Percentiles rank a stretch among this genome's conserved stretches.
Conservation (phyloP, 2,888 invertebrate species). For the Cryptosula pallasiana region DNA sequence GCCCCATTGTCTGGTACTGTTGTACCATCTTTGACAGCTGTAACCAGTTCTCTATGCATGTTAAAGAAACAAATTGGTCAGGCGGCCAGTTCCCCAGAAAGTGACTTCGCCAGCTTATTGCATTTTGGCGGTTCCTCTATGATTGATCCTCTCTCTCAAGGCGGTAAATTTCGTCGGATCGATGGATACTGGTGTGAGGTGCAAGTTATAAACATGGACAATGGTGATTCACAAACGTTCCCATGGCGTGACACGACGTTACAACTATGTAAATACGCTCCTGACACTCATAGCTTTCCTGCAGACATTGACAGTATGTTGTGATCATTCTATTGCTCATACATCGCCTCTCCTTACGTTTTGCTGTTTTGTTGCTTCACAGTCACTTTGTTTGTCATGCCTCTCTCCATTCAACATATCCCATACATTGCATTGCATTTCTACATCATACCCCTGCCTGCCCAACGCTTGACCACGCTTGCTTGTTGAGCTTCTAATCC, state of each 20-base stretch:
- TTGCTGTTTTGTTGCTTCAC: neutral
- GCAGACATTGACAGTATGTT: neutral
- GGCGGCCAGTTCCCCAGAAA: neutral
- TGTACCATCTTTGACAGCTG: neutral
- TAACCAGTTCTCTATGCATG: neutral
- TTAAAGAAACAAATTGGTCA: neutral
- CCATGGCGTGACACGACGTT: neutral
- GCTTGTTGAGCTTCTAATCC: too few species aligned
- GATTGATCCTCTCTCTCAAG: neutral
- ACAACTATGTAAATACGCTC: neutral
- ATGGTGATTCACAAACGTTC: neutral
- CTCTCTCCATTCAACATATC: too few species aligned
- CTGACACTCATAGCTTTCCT: neutral
- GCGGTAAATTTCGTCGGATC: neutral
- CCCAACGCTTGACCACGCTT: too few species aligned
- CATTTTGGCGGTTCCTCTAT: neutral
- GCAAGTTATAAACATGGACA: neutral
- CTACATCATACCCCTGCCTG: too few species aligned
- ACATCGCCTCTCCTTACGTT: neutral
- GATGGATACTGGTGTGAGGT: neutral
- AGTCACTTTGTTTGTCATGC: neutral
- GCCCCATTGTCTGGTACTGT: neutral
- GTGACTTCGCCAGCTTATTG: neutral
- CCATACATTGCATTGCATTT: too few species aligned
- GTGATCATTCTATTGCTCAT: conserved; percentile 6